These are phyloP conservation scores for Apteryx owenii DNA, from an alignment of 2,113 vertebrate species.

Conservation along the genomic window DNA sequence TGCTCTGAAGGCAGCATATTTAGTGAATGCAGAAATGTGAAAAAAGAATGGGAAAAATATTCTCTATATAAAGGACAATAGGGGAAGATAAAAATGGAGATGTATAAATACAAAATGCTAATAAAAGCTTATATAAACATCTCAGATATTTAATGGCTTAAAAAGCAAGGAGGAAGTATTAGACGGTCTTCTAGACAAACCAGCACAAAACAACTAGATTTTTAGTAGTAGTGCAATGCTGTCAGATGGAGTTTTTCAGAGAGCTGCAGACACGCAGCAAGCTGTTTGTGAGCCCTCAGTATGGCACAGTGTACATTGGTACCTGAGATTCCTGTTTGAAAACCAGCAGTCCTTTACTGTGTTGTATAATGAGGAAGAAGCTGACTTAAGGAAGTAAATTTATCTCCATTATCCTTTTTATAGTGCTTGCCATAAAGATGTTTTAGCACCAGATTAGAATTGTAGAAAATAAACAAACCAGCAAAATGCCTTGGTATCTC, in stretches of 20 bases:
- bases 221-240: not conserved
- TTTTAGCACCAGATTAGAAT: not conserved
- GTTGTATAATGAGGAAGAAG: not conserved
- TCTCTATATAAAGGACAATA: not conserved
- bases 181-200: not conserved
- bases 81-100: not conserved
- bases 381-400: not conserved
- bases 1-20: not conserved
- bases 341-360: not conserved
- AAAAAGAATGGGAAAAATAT: not conserved
- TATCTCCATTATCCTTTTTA: not conserved
- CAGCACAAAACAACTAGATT: accelerated
- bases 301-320: not conserved
- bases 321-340: not conserved
- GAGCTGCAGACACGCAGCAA: not conserved
- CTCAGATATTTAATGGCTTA: not conserved
- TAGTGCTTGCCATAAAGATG: not conserved
- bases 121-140: not conserved
- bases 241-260: not conserved
- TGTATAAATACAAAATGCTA: not conserved
- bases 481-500: not conserved
- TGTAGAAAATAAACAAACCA: not conserved
- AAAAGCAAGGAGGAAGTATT: not conserved
- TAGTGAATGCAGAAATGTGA: not conserved
- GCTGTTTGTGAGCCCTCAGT: not conserved